A percentile compares a stretch with the other conserved stretches of the same genome.
phyloP scores from a whole-genome alignment of 1,140 invertebrate genomes.

The Tetragonula clypearis region DNA sequence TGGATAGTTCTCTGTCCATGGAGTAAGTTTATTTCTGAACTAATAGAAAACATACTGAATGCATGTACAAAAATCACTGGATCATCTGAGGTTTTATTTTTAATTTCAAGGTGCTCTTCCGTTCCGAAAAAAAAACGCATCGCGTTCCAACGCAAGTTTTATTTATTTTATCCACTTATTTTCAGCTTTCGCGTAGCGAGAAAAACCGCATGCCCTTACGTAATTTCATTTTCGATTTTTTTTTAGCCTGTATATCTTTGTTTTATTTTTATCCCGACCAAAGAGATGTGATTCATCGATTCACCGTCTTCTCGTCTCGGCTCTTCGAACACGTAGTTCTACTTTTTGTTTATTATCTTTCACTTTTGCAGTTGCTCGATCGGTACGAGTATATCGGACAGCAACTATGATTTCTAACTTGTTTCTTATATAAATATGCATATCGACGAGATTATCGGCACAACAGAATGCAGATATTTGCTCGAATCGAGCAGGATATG shows the following conservation, averaged over 20 bases:
- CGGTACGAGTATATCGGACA: neutral
- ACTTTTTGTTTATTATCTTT: neutral
- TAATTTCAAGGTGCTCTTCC: neutral
- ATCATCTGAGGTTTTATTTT: neutral
- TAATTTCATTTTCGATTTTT: constrained; percentile 39
- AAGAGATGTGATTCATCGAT: constrained; percentile 48
- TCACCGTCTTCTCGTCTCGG: constrained; percentile 28
- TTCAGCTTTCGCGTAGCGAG: neutral
- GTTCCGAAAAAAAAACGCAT: neutral
- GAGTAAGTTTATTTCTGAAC: neutral
- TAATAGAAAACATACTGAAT: neutral
- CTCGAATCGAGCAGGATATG: neutral
- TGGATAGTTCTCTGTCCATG: too few species aligned
- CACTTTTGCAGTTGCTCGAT: neutral
- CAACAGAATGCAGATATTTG: neutral
- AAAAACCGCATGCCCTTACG: neutral
- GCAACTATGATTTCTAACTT: neutral
- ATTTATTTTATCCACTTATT: neutral
- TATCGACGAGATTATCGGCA: neutral
- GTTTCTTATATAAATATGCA: neutral
- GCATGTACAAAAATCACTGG: too few species aligned
- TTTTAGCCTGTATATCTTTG: neutral
- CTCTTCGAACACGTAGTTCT: constrained; percentile 2
- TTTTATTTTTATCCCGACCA: constrained; percentile 58
- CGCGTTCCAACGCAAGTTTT: too few species aligned